Conservation (phyloP, 2,888 invertebrate genomes). For the Andrena bucephala region DNA sequence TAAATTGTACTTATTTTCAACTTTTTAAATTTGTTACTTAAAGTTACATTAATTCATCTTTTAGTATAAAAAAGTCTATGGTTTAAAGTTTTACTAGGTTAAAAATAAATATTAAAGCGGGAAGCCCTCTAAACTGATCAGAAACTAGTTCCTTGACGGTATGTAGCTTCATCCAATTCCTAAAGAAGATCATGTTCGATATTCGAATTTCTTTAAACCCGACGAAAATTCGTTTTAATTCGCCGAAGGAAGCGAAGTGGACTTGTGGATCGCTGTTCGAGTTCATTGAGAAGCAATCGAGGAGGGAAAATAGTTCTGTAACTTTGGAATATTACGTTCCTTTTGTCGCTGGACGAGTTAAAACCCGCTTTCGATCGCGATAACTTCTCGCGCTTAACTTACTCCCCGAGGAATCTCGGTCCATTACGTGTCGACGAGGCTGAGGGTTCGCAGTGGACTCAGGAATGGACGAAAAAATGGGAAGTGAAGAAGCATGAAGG, state of each 20-base stretch:
- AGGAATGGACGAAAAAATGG: slow-evolving; percentile 27
- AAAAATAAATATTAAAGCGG: no score
- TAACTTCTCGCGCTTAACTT: slow-evolving; percentile 42
- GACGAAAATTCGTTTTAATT: not conserved
- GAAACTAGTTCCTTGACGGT: no score
- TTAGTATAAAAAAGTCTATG: no score
- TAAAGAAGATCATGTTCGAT: no score
- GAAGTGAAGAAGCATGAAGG: slow-evolving; percentile 9
- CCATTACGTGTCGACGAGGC: slow-evolving; percentile 55
- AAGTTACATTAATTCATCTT: no score
- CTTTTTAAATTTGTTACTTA: no score
- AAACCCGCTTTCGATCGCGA: not conserved
- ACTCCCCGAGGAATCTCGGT: slow-evolving; percentile 42
- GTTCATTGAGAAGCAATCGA: slow-evolving; percentile 2
- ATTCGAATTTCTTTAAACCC: no score
- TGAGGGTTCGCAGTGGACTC: slow-evolving; percentile 26
- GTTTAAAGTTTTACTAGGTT: no score
- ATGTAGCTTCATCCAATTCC: no score
- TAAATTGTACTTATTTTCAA: no score
- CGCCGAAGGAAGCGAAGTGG: not conserved
- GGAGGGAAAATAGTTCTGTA: slow-evolving; percentile 3
- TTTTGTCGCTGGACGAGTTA: slow-evolving; percentile 10
- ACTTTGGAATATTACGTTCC: slow-evolving; percentile 37
- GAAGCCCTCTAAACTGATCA: no score
- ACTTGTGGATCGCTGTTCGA: not conserved